Conservation (phyloP, 2,888 invertebrate genomes). For the Cenopis cana region DNA sequence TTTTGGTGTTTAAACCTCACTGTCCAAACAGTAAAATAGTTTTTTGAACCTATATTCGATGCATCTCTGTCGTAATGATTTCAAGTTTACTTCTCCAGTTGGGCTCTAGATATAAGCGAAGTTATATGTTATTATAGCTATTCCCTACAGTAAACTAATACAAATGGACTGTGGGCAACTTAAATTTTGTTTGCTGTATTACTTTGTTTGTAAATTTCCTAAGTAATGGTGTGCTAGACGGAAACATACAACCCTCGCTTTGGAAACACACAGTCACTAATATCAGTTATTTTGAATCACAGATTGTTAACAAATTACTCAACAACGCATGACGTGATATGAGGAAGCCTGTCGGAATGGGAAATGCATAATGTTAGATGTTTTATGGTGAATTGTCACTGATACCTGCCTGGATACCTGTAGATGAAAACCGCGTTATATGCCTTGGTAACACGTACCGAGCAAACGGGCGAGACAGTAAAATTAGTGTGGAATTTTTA, state of each 20-base stretch:
- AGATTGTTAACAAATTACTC: slow-evolving; percentile 17
- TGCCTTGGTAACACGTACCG: too few species aligned
- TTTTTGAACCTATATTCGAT: too few species aligned
- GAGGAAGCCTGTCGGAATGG: slow-evolving; percentile 21
- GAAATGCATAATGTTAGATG: slow-evolving; percentile 34
- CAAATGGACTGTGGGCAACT: background rate
- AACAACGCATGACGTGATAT: slow-evolving; percentile 10
- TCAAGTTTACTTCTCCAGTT: too few species aligned
- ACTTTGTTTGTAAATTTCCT: background rate
- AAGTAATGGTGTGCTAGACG: background rate
- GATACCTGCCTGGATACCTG: background rate
- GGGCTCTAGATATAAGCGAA: too few species aligned
- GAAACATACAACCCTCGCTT: background rate
- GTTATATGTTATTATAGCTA: too few species aligned
- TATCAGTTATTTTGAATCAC: slow-evolving; percentile 3
- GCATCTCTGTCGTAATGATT: too few species aligned
- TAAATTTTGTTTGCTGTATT: background rate
- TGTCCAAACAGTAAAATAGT: too few species aligned
- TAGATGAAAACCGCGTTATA: slow-evolving; percentile 18
- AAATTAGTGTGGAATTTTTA: too few species aligned
- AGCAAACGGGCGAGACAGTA: too few species aligned
- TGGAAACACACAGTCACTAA: slow-evolving; percentile 1
- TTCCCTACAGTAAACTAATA: too few species aligned
- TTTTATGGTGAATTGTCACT: slow-evolving; percentile 19
- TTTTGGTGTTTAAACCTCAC: too few species aligned